These are phyloP conservation scores for Mamestra configurata DNA, from an alignment of 1,140 invertebrate genomes.

Conservation along the genomic window DNA sequence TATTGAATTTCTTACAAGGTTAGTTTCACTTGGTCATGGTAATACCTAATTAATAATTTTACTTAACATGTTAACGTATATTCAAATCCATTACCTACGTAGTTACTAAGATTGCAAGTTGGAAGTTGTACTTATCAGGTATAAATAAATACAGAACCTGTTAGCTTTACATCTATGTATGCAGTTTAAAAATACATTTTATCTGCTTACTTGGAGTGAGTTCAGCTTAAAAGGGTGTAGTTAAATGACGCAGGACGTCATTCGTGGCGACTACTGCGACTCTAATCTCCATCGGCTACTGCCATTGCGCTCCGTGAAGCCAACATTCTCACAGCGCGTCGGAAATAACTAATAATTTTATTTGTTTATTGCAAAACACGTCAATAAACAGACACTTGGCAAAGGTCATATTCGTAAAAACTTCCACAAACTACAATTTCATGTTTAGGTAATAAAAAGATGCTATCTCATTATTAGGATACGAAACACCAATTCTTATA, in stretches of 20 bases:
- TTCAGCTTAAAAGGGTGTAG: slow-evolving; percentile 46
- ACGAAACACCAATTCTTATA: too few species aligned
- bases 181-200: slow-evolving; percentile 53
- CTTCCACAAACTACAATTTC: slow-evolving; percentile 12
- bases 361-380: slow-evolving; percentile 50
- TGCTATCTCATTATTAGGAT: neutral
- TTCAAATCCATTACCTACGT: slow-evolving; percentile 8
- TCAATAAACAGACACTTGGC: slow-evolving; percentile 38
- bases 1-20: neutral
- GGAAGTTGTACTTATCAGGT: slow-evolving; percentile 13
- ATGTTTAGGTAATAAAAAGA: neutral
- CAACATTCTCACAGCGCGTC: slow-evolving; percentile 33
- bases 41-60: neutral
- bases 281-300: slow-evolving; percentile 34
- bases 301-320: neutral
- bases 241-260: slow-evolving; percentile 45
- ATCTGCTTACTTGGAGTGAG: slow-evolving; percentile 41
- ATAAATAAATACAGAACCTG: slow-evolving; percentile 50
- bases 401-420: slow-evolving; percentile 43
- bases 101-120: neutral
- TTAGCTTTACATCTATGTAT: slow-evolving; percentile 42
- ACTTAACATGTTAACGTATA: slow-evolving; percentile 10
- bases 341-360: slow-evolving; percentile 47
- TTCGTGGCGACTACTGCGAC: slow-evolving; percentile 36
- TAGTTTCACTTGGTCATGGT: too few species aligned